Evolutionary conservation across 2,113 vertebrate genomes (phyloP), one percentile per base, ranked within the genome.

Genomic region (Pachyramphus minor): DNA sequence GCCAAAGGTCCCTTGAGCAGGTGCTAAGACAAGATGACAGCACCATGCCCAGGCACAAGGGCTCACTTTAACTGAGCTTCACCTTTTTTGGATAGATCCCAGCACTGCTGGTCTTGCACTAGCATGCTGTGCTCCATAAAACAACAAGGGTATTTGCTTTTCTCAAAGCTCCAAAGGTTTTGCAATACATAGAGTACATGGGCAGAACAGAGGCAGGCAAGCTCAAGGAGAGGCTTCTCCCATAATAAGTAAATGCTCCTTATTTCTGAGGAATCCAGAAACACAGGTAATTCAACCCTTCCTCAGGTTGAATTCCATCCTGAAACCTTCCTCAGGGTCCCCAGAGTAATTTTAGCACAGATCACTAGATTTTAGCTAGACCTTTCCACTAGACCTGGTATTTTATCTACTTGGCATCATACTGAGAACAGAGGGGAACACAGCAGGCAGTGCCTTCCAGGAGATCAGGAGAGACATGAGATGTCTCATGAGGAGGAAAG

Each of bases 251-350:
- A 66, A n/a, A n/a, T 7, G 49, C 12, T 53, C 11, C 4, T 75
- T 82, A 47, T 53, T 82, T 53, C 66, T 35, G 31, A 88, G 41
- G 18, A 94, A 93, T 88, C 67, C 79, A 94, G 94, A 88, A 85
- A 42, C 50, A 42, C 88, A 35, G 14, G 67, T 45, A 83, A 77
- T 76, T 69, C 90, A 85, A 66, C n/a, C 39, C 12, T 56, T 75
- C 44, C 47, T n/a, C 12, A 31, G 52, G 39, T 12, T 41, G 39
- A 41, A 41, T 41, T 41, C 39, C 39, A 10, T 41, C 39, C 39
- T 41, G 39, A 41, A 41, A 41, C 39, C 39, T 41, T 41, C 39
- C 39, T 41, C 12, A 12, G 39, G 39, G 24, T 31, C 22, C 19
- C 25, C 37, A 42, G 22, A 9, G 21, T 47, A 41, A 75, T 66